phyloP scores from a whole-genome alignment of 2,113 vertebrate genomes.

The Zosterops borbonicus region DNA sequence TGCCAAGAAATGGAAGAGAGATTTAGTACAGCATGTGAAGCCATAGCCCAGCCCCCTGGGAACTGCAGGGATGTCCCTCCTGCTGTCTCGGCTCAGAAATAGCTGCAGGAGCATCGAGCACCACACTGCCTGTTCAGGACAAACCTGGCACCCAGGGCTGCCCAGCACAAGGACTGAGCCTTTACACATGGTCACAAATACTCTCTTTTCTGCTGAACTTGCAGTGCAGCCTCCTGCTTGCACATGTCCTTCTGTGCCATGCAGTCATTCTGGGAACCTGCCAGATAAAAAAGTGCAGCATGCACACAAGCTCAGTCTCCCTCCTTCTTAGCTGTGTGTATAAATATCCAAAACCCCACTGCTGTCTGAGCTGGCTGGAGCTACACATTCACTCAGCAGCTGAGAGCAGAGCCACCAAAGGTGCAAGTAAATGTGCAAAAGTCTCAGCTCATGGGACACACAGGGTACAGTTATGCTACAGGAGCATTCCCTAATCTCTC shows the following conservation, averaged over 20 bases:
- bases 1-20: not conserved
- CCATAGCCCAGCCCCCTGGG: fast-evolving
- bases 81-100: not conserved
- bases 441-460: not conserved
- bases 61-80: not conserved
- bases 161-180: not conserved
- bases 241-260: not conserved
- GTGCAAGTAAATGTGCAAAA: not conserved
- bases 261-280: not conserved
- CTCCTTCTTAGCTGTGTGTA: fast-evolving
- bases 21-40: not conserved
- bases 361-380: not conserved
- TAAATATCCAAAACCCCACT: not conserved
- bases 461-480: fast-evolving
- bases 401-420: not conserved
- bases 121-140: fast-evolving
- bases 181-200: not conserved
- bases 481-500: not conserved
- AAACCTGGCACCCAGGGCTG: not conserved
- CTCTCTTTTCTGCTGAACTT: not conserved
- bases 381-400: not conserved
- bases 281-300: not conserved
- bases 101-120: not conserved
- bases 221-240: not conserved
- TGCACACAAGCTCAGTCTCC: not conserved